Evolutionary conservation across 2,888 invertebrate species (phyloP), one percentile per base, ranked within the genome.

Genomic region (Lagria hirta): DNA sequence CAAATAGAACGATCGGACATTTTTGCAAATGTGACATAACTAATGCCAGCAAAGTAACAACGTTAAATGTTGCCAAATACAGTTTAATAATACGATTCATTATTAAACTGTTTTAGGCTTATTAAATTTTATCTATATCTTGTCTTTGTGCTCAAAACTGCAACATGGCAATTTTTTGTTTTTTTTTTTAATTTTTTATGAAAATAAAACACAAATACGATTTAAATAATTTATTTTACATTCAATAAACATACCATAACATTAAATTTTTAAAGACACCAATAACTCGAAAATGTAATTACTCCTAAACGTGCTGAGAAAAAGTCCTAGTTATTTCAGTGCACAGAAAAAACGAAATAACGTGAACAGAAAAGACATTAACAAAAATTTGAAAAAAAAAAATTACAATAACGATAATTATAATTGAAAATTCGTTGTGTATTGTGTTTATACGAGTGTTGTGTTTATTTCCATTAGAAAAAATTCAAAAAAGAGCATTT

Each of bases 231-330:
- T 62, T 61, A 60, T 64, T 64, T 61, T 64, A 65, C 65, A 64
- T 65, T 62, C 55, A 64, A 57, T 61, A 60, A 65, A 64, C 62
- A 64, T 61, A 63, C 62, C 59, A 64, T 65, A 64, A 65, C 65
- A 65, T 64, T 64, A 63, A 65, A 58, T 63, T 59, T 62, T 61
- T 58, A 52, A 64, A 60, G 62, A 65, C 65, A 65, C 58, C 64
- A 63, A 65, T 55, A 65, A 63, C 60, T 65, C 57, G 58, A 64
- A 61, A 64, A 59, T 56, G 41, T 57, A 58, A 57, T 60, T 58
- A 61, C 53, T 54, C 51, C 57, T 58, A 60, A 54, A 49, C 55
- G 62, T 60, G 61, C 62, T 61, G 54, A 55, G 50, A 60, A 58
- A 54, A 53, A 55, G 50, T 60, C 54, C 57, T 56, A 55, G 43